Conservation (phyloP, 2,888 invertebrate genomes). For the Tetheella fluctuosa region DNA sequence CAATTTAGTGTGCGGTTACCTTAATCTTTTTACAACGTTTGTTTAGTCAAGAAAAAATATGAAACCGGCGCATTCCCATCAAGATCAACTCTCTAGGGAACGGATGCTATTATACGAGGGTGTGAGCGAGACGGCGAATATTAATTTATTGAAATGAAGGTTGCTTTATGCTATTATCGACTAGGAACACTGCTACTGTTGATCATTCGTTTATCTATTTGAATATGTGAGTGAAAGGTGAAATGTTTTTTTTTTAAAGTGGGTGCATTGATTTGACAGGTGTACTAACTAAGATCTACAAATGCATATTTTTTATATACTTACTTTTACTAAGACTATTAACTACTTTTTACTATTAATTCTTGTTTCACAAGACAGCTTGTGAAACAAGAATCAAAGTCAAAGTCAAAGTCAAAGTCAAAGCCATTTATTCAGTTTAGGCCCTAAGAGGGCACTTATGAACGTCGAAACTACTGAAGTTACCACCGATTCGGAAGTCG, state of each 20-base stretch:
- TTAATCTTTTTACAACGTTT: neutral
- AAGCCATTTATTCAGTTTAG: too few relatives aligned
- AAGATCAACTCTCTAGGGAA: conserved; percentile 28
- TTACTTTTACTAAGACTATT: neutral
- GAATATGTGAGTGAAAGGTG: conserved; percentile 2
- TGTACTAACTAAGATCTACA: too few relatives aligned
- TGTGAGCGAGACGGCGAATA: conserved; percentile 18
- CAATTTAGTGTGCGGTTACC: too few relatives aligned
- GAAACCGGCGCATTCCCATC: conserved; percentile 28
- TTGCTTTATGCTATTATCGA: conserved; percentile 8
- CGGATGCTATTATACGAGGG: conserved; percentile 25
- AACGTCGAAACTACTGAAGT: too few relatives aligned
- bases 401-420: too few relatives aligned
- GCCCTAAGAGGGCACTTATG: too few relatives aligned
- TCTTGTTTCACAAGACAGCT: too few relatives aligned
- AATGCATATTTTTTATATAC: too few relatives aligned
- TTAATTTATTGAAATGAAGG: conserved; percentile 13
- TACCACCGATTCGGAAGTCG: too few relatives aligned
- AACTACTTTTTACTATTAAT: too few relatives aligned
- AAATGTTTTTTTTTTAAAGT: neutral
- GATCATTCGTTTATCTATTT: conserved; percentile 1
- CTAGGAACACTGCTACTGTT: conserved; percentile 8
- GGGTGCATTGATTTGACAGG: neutral
- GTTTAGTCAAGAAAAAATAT: conserved; percentile 6
- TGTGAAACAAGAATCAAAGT: too few relatives aligned